phyloP scores from a whole-genome alignment of 2,888 invertebrate genomes.

The Labia minor region DNA sequence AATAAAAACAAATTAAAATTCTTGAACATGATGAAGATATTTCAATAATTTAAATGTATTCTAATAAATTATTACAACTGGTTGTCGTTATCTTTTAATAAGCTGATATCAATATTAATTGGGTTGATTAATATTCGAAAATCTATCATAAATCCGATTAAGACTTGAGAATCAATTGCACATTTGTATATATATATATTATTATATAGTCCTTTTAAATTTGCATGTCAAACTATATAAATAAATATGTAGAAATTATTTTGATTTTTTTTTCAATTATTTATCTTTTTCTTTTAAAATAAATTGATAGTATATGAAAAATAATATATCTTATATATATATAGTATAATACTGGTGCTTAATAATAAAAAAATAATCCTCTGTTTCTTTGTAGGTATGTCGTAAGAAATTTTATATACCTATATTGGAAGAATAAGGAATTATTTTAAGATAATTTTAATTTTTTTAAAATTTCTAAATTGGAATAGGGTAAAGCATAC shows the following conservation, averaged over 20 bases:
- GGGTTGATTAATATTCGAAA: not conserved
- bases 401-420: too few relatives aligned
- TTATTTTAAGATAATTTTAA: too few relatives aligned
- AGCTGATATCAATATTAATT: conserved; percentile 1
- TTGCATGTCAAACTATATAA: not conserved
- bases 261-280: not conserved
- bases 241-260: too few relatives aligned
- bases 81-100: not conserved
- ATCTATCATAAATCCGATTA: conserved; percentile 13
- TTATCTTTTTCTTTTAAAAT: too few relatives aligned
- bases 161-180: not conserved
- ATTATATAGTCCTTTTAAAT: not conserved
- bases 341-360: too few relatives aligned
- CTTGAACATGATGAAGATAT: not conserved
- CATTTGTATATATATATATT: not conserved
- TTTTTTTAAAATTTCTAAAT: too few relatives aligned
- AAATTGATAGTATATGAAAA: too few relatives aligned
- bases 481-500: too few relatives aligned
- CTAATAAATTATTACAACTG: not conserved
- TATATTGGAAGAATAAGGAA: too few relatives aligned
- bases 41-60: not conserved
- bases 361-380: too few relatives aligned
- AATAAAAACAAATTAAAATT: not conserved
- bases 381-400: too few relatives aligned
- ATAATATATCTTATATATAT: too few relatives aligned